Evolutionary conservation across 1,140 invertebrate genomes (phyloP), one percentile per base, ranked within the genome.

Genomic region (Ganaspis sp.): DNA sequence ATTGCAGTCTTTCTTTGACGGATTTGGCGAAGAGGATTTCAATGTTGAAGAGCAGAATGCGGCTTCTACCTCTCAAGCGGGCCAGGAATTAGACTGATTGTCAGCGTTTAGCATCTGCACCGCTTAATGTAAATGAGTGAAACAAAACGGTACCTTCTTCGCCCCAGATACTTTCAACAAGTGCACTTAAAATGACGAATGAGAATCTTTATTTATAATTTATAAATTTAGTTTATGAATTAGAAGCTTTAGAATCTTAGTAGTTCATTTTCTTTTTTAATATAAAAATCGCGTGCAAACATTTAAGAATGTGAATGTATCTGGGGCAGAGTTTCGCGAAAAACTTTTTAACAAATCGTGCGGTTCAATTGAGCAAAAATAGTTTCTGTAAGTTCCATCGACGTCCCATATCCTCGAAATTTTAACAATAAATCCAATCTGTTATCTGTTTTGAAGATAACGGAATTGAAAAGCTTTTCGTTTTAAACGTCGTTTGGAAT

Each of bases 1-100:
- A 40, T 73, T 92, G 21, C 91, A 92, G 81, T 92, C 91, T 4
- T 87, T 92, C 64, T 89, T 92, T 69, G 89, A 90, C 74, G 89
- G 87, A 75, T 76, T 90, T n/a, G 90, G 91, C 21, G 90, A 92
- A 11, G 89, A 90, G 5, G 90, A 91, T 53, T 90, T 87, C 0
- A 87, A 89, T 45, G 87, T 88, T 19, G 90, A 90, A 45, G 86
- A 86, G 34, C 80, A 84, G 80, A 88, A 85, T 74, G 75, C 80
- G 40, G 87, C 89, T 42, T 88, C 87, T 45, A 91, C 87, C 0
- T 88, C 88, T 21, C 83, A 89, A 45, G 81, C 86, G 17, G 78
- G 82, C 34, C 88, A 88, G 77, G 89, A 90, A 40, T 83, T 91
- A 74, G 90, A 91, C 78, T 91, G 83, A 90, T 86, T 78, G 26